Percentiles rank a stretch among this genome's conserved stretches.
Evolutionary conservation across 1,140 invertebrate species (phyloP).

Genomic region (Sarcophaga peregrina): DNA sequence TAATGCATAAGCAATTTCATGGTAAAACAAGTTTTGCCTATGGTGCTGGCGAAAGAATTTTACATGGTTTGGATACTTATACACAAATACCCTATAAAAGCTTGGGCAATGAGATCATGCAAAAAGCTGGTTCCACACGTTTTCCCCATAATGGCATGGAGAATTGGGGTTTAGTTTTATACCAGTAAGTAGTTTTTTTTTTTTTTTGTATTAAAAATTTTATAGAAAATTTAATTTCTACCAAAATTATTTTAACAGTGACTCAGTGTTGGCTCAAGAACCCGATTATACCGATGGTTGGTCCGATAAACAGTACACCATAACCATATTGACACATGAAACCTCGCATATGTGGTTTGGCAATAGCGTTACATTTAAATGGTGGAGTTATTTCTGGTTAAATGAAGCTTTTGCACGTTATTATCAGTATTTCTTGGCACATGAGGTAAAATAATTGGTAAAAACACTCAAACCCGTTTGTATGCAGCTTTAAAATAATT

Average conservation of each 20-base stretch:
- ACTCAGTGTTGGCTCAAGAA: conserved; percentile 50
- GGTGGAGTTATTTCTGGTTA: conserved; percentile 77
- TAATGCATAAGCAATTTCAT: conserved; percentile 75
- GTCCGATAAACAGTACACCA: conserved; percentile 66
- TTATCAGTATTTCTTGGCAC: conserved; percentile 72
- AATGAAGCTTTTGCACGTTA: conserved; percentile 78
- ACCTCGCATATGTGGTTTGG: conserved; percentile 78
- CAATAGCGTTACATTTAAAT: conserved; percentile 74
- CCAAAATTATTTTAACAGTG: conserved; percentile 45
- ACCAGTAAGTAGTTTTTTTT: conserved; percentile 56
- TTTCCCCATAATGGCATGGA: conserved; percentile 85
- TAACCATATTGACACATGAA: conserved; percentile 68
- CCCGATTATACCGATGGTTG: conserved; percentile 56
- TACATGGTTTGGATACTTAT: conserved; percentile 67
- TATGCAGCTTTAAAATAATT: no score
- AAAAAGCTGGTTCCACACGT: conserved; percentile 80
- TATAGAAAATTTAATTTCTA: not conserved
- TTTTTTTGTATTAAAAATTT: not conserved
- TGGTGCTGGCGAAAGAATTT: conserved; percentile 67
- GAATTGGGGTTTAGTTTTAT: conserved; percentile 85
- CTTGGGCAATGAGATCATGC: conserved; percentile 68
- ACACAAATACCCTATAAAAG: conserved; percentile 65
- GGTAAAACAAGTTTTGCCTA: conserved; percentile 71
- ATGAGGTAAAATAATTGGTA: conserved; percentile 67
- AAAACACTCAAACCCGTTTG: not conserved